phyloP scores from a whole-genome alignment of 2,797 vertebrate genomes.

The Crax fasciolata region DNA sequence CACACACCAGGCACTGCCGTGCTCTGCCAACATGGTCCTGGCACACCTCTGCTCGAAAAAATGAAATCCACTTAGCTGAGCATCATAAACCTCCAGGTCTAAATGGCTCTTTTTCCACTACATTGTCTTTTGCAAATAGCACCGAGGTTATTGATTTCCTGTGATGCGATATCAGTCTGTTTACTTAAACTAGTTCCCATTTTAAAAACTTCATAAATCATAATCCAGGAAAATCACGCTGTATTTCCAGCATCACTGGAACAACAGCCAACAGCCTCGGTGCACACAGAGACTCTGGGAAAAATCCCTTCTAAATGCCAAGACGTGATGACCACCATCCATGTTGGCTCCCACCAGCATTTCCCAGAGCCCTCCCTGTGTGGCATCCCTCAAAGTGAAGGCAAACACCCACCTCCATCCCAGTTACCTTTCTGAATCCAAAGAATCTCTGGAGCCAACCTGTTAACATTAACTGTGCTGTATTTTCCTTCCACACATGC shows the following conservation, averaged over 20 bases:
- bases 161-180: background rate
- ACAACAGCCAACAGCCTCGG: background rate
- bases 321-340: background rate
- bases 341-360: fast-evolving
- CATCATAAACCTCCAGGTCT: background rate
- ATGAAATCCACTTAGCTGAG: conserved; percentile 46
- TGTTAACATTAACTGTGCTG: background rate
- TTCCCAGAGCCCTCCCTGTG: background rate
- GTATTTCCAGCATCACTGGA: background rate
- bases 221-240: background rate
- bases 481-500: background rate
- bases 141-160: background rate
- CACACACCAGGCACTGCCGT: background rate
- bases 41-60: background rate
- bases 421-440: background rate
- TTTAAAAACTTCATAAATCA: background rate
- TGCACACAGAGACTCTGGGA: fast-evolving
- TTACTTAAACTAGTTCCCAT: conserved; percentile 12
- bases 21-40: background rate
- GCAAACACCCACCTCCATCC: background rate
- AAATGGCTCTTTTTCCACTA: conserved; percentile 3
- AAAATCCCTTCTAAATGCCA: background rate
- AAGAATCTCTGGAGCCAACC: background rate
- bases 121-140: conserved; percentile 20
- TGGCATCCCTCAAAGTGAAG: background rate